Conservation (phyloP, 2,113 vertebrate genomes). For the Callorhinus ursinus region DNA sequence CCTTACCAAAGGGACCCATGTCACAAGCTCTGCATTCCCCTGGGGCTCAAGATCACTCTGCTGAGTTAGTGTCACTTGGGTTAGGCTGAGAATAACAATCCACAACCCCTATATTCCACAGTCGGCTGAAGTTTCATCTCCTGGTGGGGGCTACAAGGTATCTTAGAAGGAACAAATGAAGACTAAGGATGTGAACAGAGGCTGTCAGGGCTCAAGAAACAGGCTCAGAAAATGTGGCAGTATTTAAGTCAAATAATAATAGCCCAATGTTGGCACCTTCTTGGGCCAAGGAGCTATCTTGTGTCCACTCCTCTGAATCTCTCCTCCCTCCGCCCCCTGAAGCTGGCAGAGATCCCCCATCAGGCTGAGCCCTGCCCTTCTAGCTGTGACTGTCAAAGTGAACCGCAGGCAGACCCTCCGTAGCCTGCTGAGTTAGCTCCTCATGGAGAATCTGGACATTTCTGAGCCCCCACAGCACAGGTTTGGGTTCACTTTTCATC, state of each 20-base stretch:
- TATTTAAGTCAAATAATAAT: background rate
- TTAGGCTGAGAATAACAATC: background rate
- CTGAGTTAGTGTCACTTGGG: background rate
- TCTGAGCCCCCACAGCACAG: accelerated
- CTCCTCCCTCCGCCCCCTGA: background rate
- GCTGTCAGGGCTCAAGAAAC: background rate
- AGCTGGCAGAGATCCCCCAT: background rate
- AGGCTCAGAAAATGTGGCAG: background rate
- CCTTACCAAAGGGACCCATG: background rate
- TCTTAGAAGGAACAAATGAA: background rate
- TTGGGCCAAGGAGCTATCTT: background rate
- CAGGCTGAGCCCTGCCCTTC: background rate
- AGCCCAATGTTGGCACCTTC: background rate
- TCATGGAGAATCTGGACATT: background rate
- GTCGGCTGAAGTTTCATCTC: background rate
- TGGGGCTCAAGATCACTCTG: background rate
- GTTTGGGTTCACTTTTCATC: background rate
- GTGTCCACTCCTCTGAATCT: background rate
- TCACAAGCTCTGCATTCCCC: background rate
- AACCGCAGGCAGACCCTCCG: background rate
- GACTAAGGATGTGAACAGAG: background rate
- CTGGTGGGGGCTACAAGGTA: background rate
- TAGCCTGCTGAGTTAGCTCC: too few relatives aligned
- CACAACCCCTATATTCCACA: background rate
- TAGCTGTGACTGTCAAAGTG: background rate